phyloP scores from a whole-genome alignment of 2,888 invertebrate genomes.

The Sepioteuthis lessoniana region DNA sequence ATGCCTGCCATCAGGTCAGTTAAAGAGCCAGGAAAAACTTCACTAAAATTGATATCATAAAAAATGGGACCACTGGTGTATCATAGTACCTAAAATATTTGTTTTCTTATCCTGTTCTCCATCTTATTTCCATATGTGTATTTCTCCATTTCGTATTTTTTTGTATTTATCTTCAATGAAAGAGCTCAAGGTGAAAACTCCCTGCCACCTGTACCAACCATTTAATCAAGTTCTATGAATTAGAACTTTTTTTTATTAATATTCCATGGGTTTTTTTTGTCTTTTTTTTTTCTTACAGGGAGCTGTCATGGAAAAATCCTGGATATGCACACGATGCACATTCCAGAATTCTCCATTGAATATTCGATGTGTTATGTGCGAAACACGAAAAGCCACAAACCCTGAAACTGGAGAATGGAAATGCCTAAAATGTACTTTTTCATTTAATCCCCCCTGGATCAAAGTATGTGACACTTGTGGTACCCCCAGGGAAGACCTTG shows the following conservation, averaged over 20 bases:
- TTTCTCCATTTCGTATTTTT: not conserved
- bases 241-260: not conserved
- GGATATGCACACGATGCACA: conserved; percentile 82
- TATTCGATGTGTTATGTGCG: conserved; percentile 84
- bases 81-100: too few species aligned
- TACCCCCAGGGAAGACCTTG: conserved; percentile 62
- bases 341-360: conserved; percentile 82
- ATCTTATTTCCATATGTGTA: not conserved
- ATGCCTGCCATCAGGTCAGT: too few species aligned
- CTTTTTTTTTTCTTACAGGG: not conserved
- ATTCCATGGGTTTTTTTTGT: too few species aligned
- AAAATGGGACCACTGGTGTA: too few species aligned
- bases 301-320: conserved; percentile 56
- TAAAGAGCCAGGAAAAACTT: too few species aligned
- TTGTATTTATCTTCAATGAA: not conserved
- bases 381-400: conserved; percentile 78
- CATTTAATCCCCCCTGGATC: conserved; percentile 88
- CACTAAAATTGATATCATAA: too few species aligned
- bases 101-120: not conserved
- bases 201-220: too few species aligned
- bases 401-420: conserved; percentile 81
- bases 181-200: not conserved
- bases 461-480: conserved; percentile 88
- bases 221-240: not conserved
- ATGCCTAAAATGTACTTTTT: conserved; percentile 90